Evolutionary conservation across 1,140 invertebrate species (phyloP), one percentile per base, ranked within the genome.

Genomic region (Drosophila repleta): DNA sequence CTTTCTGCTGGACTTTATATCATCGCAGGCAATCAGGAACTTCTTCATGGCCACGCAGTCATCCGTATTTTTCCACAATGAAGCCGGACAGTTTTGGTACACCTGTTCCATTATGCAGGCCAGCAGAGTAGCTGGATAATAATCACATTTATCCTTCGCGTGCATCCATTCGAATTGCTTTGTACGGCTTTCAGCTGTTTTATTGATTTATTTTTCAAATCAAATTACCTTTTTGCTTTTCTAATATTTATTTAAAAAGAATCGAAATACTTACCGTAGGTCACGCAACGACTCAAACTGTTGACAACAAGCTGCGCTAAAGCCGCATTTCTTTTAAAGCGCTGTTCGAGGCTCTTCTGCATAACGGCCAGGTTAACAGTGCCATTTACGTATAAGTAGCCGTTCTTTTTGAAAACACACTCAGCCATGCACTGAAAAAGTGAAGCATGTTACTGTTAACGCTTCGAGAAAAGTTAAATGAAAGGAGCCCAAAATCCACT

Each of bases 51-150:
- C 67, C n/a, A 43, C n/a, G 43, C 80, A 83, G 7, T 76, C 61
- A 46, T 26, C 32, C 11, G 80, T 65, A 39, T 76, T 83, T 24
- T 83, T 83, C 80, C 80, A 84, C 29, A 66, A 76, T 3, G 55
- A 63, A 5, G 43, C 20, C 2, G 80, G 80, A n/a, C 80, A 83
- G 26, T 79, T 83, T 1, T 62, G 52, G 46, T 83, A 83, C 0
- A 83, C 76, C 17, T 83, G 55, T 6, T 83, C 80, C 76, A 83
- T 76, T 8, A 67, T 61, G 45, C 80, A 83, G 48, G 75, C 60
- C 21, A 83, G 21, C 57, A 83, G 26, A 5, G 64, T 76, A 20
- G 63, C 80, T 17, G 80, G 80, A 63, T 66, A 64, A 26, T 67
- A 83, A 45, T 84, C 60, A 43, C 80, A 83, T 1, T 84, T 46